These are phyloP conservation scores for Petrocephalus schoutedeni DNA, from an alignment of 2,797 vertebrate genomes.

Conservation along the genomic window DNA sequence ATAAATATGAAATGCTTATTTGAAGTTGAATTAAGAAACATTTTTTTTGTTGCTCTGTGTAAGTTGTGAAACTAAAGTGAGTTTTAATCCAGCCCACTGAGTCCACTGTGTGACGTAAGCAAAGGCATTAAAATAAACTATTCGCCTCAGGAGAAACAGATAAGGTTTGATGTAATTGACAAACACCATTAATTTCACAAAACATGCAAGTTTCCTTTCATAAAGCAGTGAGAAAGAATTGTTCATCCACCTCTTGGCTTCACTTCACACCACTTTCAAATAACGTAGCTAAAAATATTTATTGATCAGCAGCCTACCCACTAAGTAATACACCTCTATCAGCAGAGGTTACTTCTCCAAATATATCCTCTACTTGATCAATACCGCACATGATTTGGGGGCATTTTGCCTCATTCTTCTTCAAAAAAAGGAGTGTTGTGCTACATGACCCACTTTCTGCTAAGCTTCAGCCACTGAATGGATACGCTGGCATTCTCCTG, in stretches of 20 bases:
- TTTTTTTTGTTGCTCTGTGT: not conserved
- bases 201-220: not conserved
- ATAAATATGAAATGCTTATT: not conserved
- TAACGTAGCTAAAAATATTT: not conserved
- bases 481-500: not conserved
- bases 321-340: not conserved
- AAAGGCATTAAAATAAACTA: slow-evolving; percentile 4
- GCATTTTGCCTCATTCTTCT: not conserved
- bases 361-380: not conserved
- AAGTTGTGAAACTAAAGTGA: not conserved
- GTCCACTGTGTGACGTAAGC: not conserved
- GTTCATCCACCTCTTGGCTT: not conserved
- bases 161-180: slow-evolving; percentile 6
- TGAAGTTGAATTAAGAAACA: not conserved
- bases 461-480: not conserved
- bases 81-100: not conserved
- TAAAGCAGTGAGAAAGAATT: not conserved
- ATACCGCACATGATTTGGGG: not conserved
- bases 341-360: not conserved
- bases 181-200: not conserved
- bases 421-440: not conserved
- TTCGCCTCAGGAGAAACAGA: slow-evolving; percentile 10
- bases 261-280: not conserved
- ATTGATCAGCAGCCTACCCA: not conserved
- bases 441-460: not conserved